Base-by-base conservation (phyloP, 2,797 vertebrate genomes). In the Bradypodion ventrale region DNA sequence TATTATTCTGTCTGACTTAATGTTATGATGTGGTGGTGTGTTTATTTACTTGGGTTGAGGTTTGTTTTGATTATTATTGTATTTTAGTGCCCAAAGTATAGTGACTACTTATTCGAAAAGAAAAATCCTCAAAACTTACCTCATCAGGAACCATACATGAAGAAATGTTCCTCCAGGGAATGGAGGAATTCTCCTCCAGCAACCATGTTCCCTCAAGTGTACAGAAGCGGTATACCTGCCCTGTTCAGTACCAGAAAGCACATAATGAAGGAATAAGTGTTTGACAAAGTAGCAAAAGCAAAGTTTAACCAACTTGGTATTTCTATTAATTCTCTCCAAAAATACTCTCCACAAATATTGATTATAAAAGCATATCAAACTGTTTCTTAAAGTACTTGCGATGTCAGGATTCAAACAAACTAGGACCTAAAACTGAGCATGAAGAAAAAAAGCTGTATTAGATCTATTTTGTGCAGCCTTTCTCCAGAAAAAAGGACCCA, bases 161-260 rank as follows among this genome's bases (percentile, higher is more conserved):
- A 0, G 95, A 94, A 78, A 96, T 89, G 91, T 96, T 95, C 81
- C 95, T 96, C 96, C 96, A 97, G 46, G 96, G 95, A 32, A 91
- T n/a, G n/a, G 95, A 96, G 0, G 95, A 96, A 83, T 97, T 97
- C 85, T 96, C 95, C 85, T 94, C 93, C 66, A 93, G 89, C 62
- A 96, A 90, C 96, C 96, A 97, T 0, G 93, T 95, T 25, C 96
- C 96, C 1, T 97, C 95, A 0, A 19, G 62, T 0, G 96, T 97
- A 88, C 96, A 97, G 92, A 96, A 96, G 5, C 96, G 95, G 40
- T 96, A 96, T 75, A 95, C 96, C 0, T 92, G 95, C 59, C 96
- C 96, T 97, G 91, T 63, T 80, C 77, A 84, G 75, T 85, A 68
- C 0, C 27, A 88, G 76, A 81, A 0, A 2, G 72, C 0, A 46